Evolutionary conservation across 2,888 invertebrate species (phyloP).

Genomic region (Acheta domesticus): DNA sequence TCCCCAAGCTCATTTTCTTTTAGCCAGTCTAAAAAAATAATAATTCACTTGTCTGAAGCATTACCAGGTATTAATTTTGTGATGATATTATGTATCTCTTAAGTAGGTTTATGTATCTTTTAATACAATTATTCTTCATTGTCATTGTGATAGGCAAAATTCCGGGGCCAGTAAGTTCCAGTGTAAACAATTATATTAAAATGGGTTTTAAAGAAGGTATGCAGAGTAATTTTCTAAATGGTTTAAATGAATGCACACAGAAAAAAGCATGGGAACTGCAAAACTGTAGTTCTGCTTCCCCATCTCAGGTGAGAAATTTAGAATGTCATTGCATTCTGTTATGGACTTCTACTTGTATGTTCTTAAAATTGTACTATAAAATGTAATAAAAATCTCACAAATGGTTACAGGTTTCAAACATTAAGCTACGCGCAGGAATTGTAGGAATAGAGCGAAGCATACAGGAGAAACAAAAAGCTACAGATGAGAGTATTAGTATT

Average conservation of each 20-base stretch:
- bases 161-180: slow-evolving; percentile 71
- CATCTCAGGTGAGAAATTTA: not conserved
- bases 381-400: not conserved
- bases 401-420: slow-evolving; percentile 41
- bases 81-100: slow-evolving; percentile 18
- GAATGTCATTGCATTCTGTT: not conserved
- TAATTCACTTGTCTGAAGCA: slow-evolving; percentile 69
- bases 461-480: slow-evolving; percentile 84
- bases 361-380: not conserved
- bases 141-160: slow-evolving; percentile 53
- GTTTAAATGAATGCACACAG: slow-evolving; percentile 61
- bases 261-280: slow-evolving; percentile 61
- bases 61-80: slow-evolving; percentile 51
- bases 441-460: slow-evolving; percentile 93
- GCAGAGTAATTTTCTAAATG: slow-evolving; percentile 59
- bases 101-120: not conserved
- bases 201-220: slow-evolving; percentile 84
- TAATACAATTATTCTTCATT: not conserved
- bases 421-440: slow-evolving; percentile 81
- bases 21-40: slow-evolving; percentile 74
- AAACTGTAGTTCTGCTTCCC: not conserved
- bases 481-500: slow-evolving; percentile 84
- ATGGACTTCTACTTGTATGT: not conserved
- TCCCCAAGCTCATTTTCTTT: slow-evolving; percentile 73
- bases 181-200: slow-evolving; percentile 71